Evolutionary conservation across 2,888 invertebrate species (phyloP).

Genomic region (Torymus auratus): DNA sequence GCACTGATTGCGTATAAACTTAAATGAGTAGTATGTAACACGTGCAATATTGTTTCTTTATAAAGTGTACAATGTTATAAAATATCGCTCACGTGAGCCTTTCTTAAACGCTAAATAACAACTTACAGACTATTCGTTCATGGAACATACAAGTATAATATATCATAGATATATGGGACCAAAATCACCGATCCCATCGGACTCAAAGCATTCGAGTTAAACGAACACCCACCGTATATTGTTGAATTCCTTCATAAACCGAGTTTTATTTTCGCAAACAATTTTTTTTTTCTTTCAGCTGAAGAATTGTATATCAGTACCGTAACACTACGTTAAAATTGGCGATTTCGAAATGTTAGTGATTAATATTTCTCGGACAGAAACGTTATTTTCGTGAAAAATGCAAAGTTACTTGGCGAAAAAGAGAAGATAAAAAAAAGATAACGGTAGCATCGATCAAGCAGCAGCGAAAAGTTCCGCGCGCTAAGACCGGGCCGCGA

Average conservation of each 20-base stretch:
- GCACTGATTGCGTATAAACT: conserved; percentile 11
- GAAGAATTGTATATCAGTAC: too few relatives aligned
- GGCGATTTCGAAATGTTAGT: not conserved
- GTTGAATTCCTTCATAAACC: not conserved
- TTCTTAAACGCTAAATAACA: conserved; percentile 40
- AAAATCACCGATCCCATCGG: conserved; percentile 84
- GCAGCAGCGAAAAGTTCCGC: conserved; percentile 73
- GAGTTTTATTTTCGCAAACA: too few relatives aligned
- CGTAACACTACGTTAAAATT: too few relatives aligned
- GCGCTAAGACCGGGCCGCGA: conserved; percentile 62
- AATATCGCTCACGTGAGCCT: conserved; percentile 71
- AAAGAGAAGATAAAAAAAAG: too few relatives aligned
- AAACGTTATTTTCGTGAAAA: conserved; percentile 42
- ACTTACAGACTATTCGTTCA: conserved; percentile 82
- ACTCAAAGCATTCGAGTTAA: conserved; percentile 60
- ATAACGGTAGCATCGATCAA: conserved; percentile 61
- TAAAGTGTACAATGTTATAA: conserved; percentile 14
- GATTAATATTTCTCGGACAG: not conserved
- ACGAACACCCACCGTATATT: conserved; percentile 16
- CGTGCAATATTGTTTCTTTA: conserved; percentile 14
- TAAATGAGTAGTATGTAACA: conserved; percentile 41
- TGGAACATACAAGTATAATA: conserved; percentile 96
- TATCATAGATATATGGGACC: conserved; percentile 99
- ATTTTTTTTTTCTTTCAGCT: too few relatives aligned
- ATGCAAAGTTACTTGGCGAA: too few relatives aligned